Percentiles rank a stretch among this genome's conserved stretches.
These are phyloP conservation scores for Laticauda laticaudata DNA, from an alignment of 2,113 vertebrate genomes.

Conservation along the genomic window DNA sequence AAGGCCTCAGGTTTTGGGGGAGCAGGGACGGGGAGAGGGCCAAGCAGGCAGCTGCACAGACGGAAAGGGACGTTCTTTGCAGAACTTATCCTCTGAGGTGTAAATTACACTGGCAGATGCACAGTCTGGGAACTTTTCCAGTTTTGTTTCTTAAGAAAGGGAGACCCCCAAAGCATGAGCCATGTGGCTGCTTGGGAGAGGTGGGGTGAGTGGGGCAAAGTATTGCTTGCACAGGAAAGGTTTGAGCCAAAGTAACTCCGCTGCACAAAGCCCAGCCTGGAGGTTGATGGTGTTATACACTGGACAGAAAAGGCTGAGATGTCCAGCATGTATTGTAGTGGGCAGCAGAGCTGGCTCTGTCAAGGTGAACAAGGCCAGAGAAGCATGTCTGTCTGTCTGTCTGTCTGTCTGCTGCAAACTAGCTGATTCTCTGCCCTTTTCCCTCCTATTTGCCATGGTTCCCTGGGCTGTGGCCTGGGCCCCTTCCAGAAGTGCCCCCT, in stretches of 20 bases:
- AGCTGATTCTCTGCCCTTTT: background rate
- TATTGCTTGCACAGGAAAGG: background rate
- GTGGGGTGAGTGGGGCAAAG: constrained; percentile 11
- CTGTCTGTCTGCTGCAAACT: background rate
- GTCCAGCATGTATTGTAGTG: background rate
- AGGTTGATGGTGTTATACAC: background rate
- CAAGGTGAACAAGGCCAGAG: background rate
- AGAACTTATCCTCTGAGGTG: constrained; percentile 61
- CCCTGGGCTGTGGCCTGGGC: constrained; percentile 47
- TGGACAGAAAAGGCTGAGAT: background rate
- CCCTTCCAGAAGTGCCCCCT: constrained; percentile 25
- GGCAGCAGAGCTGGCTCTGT: background rate
- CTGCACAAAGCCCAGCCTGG: background rate
- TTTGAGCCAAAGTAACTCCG: background rate
- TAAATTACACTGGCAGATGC: constrained; percentile 66
- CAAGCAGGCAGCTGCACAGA: constrained; percentile 61
- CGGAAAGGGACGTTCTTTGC: constrained; percentile 60
- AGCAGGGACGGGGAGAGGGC: background rate
- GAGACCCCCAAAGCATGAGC: constrained; percentile 45
- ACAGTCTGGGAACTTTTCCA: constrained; percentile 63
- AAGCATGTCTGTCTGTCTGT: too few relatives aligned
- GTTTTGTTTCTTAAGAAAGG: constrained; percentile 39
- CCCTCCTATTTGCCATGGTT: background rate
- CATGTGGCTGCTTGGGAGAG: constrained; percentile 33
- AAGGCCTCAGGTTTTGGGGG: background rate